Evolutionary conservation across 1,140 invertebrate genomes (phyloP).

Genomic region (Melanaphis sacchari): DNA sequence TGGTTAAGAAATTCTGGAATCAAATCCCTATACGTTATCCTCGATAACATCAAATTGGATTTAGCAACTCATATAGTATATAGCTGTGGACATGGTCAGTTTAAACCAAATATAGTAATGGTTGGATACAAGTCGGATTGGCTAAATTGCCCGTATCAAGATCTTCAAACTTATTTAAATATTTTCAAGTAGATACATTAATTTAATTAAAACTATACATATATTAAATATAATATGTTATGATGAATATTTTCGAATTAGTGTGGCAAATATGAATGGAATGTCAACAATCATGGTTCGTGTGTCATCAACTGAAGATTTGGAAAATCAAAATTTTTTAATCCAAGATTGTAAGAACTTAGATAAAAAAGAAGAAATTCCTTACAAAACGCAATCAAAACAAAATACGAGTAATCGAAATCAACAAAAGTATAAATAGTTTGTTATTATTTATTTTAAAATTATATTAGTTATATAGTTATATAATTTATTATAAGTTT

Average conservation of each 20-base stretch:
- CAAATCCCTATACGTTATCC: constrained; percentile 86
- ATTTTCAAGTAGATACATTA: constrained; percentile 81
- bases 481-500: neutral
- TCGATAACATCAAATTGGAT: constrained; percentile 81
- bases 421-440: neutral
- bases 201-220: neutral
- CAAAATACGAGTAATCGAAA: neutral
- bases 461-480: neutral
- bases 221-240: neutral
- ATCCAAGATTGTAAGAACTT: neutral
- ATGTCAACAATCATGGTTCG: constrained; percentile 30
- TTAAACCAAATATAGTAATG: constrained; percentile 92
- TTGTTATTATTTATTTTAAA: neutral
- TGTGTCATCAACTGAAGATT: neutral
- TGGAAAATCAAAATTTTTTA: neutral
- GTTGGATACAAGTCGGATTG: constrained; percentile 95
- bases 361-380: neutral
- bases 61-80: constrained; percentile 76
- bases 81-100: constrained; percentile 86
- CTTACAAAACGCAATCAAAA: neutral
- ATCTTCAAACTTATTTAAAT: constrained; percentile 88
- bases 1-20: constrained; percentile 71
- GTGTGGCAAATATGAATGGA: constrained; percentile 19
- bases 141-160: constrained; percentile 74
- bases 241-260: neutral